Evolutionary conservation across 1,140 invertebrate species (phyloP), one percentile per base, ranked within the genome.

Genomic region (Theocolax elegans): DNA sequence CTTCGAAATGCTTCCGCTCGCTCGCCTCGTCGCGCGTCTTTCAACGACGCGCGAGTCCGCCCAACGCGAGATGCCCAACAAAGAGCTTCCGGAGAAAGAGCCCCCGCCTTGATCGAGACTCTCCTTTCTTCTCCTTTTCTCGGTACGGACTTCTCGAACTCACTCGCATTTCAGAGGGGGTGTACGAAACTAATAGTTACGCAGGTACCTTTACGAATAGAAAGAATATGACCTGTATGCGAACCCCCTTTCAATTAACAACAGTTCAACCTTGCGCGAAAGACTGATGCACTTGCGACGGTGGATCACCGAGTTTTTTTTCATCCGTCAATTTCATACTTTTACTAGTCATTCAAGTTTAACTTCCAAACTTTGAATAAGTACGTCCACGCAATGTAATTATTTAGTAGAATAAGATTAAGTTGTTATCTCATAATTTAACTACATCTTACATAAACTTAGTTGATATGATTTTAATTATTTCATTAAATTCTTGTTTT

Each of bases 1-100:
- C 83, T 85, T 85, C 82, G 83, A 83, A 80, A 77, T 44, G 40
- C n/a, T n/a, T n/a, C n/a, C n/a, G n/a, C n/a, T n/a, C n/a, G n/a
- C 13, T 7, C 19, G 17, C 10, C 19, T 29, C n/a, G n/a, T n/a
- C 1, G 74, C 77, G 71, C 75, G 82, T 80, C 77, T 83, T 82
- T 82, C 81, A 79, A 83, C 83, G n/a, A 79, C 76, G 29, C 40
- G 53, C 23, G 64, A 54, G 38, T 56, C 62, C 65, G 73, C 67
- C 71, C 72, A 8, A 25, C 25, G 23, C 6, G 13, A 13, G 10
- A n/a, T 25, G 44, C 40, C 62, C 62, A 77, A 83, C 80, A 83
- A 83, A 77, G 80, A 74, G 69, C 59, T 83, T 83, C 82, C 82
- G 82, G 82, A 80, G 58, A 68, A 79, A 75, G 70, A 69, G 49